Evolutionary conservation across 2,797 vertebrate genomes (phyloP), one percentile per base, ranked within the genome.

Genomic region (Protonibea diacanthus): DNA sequence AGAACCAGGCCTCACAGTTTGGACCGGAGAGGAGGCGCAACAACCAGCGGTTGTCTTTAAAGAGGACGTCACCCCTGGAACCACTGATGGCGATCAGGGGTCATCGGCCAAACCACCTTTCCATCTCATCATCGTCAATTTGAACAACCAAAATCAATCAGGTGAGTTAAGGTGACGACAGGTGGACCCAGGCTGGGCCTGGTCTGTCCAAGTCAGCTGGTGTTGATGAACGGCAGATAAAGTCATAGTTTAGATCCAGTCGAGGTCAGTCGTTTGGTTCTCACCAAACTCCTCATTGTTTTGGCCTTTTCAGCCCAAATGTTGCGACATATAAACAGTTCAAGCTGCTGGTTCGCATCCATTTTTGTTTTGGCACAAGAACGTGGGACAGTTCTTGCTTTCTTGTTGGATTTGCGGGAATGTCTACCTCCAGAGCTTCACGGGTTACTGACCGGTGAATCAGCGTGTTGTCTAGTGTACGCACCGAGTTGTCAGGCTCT

Each of bases 111-210:
- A 93, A 55, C 53, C 87, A 0, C 86, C 88, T 0, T 12, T 95
- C 17, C 93, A 95, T 80, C 45, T 98, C 80, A 94, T 96, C 90
- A 66, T 98, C 78, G 93, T 98, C 91, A 91, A 93, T 66, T 71
- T 98, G 88, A 73, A 89, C 64, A 86, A 91, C 81, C 91, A 45
- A 1, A 94, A 97, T 66, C 91, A 95, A 38, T 96, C 97, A 95
- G 96, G 98, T 99, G 95, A 85, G 87, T 70, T 17, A 4, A 20
- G 6, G 12, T 20, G 2, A 12, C 1, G 21, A 18, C 49, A 6
- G 42, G 42, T 2, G 33, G 33, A 8, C 9, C 33, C 33, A 38
- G 9, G 33, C 33, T 38, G 33, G 33, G 33, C 7, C 33, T 33
- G 33, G 33, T 33, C 33, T 33, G 33, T 33, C 33, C 33, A 1